Evolutionary conservation across 2,113 vertebrate species (phyloP).

Genomic region (Pleuronectes platessa): DNA sequence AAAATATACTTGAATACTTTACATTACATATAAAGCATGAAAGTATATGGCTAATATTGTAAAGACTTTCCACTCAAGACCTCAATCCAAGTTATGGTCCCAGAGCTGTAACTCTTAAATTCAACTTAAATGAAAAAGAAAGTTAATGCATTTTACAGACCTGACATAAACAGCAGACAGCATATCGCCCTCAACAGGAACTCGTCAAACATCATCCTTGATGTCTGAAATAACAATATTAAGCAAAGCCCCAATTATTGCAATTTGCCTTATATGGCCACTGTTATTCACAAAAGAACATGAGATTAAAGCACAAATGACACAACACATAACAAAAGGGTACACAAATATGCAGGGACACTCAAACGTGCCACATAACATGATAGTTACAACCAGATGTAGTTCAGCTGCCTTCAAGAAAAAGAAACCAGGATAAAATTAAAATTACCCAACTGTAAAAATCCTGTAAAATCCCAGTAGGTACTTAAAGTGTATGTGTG

Average conservation of each 20-base stretch:
- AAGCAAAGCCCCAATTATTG: not conserved
- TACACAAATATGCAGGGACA: not conserved
- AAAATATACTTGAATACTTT: not conserved
- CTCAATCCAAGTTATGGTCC: not conserved
- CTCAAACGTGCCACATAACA: not conserved
- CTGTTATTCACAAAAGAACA: not conserved
- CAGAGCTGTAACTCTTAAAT: not conserved
- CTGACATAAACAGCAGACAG: constrained; percentile 65
- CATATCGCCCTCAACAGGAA: constrained; percentile 36
- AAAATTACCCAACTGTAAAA: too few species aligned
- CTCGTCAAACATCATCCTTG: constrained; percentile 54
- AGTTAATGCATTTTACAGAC: constrained; percentile 38
- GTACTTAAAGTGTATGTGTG: too few species aligned
- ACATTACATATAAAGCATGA: not conserved
- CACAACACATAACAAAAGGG: not conserved
- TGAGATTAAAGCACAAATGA: not conserved
- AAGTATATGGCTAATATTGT: not conserved
- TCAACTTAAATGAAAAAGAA: not conserved
- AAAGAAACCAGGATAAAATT: too few species aligned
- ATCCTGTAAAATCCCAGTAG: too few species aligned
- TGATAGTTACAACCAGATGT: not conserved
- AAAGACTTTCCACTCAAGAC: not conserved
- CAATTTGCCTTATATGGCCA: not conserved
- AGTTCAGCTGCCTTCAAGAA: too few species aligned
- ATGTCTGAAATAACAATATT: constrained; percentile 45